These are phyloP conservation scores for Syrrhaptes paradoxus DNA, from an alignment of 2,113 vertebrate species.

Conservation along the genomic window DNA sequence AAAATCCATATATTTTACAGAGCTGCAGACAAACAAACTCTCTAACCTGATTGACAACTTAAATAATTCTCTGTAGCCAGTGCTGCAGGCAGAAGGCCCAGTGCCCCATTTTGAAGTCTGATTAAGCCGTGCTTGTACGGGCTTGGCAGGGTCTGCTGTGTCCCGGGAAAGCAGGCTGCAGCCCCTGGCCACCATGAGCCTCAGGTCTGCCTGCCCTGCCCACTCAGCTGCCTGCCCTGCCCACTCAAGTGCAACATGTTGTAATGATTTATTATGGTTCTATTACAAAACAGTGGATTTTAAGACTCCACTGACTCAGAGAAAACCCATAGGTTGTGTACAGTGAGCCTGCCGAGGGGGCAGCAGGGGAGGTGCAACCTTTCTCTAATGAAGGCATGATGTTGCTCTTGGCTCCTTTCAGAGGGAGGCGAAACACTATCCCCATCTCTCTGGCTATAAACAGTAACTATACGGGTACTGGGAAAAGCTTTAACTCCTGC, in stretches of 20 bases:
- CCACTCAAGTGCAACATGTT: not conserved
- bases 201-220: accelerated
- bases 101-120: not conserved
- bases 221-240: not conserved
- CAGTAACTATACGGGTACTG: not conserved
- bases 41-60: not conserved
- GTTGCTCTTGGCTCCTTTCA: not conserved
- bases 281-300: not conserved
- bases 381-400: not conserved
- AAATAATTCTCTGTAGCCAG: not conserved
- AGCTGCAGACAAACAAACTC: not conserved
- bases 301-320: not conserved
- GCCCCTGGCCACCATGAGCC: not conserved
- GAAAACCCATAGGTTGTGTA: not conserved
- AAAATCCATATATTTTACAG: not conserved
- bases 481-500: not conserved
- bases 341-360: not conserved
- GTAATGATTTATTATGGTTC: not conserved
- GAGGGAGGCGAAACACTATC: not conserved
- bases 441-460: not conserved
- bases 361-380: not conserved
- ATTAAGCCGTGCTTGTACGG: not conserved
- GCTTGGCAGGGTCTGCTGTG: not conserved
- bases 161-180: not conserved
- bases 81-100: not conserved